Evolutionary conservation across 2,113 vertebrate species (phyloP).

Genomic region (Colistium nudipinnis): DNA sequence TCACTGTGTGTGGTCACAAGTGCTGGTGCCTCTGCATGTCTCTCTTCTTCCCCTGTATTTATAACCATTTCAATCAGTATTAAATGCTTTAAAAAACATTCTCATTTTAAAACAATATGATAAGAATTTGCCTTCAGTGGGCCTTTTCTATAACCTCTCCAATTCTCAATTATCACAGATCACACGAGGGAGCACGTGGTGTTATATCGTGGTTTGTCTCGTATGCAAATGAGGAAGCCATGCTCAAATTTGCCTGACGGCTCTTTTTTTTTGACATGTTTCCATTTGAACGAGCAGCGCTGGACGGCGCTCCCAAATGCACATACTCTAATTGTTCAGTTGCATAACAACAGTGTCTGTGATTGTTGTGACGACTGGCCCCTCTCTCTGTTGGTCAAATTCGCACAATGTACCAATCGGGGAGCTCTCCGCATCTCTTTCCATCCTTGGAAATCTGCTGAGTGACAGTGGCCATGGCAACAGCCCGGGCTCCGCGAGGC

Average conservation of each 20-base stretch:
- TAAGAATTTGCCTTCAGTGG: too few relatives aligned
- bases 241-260: conserved; percentile 27
- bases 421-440: conserved; percentile 37
- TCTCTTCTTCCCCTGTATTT: not conserved
- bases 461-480: conserved; percentile 81
- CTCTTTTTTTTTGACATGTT: conserved; percentile 28
- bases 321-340: conserved; percentile 67
- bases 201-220: conserved; percentile 35
- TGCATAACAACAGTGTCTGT: conserved; percentile 77
- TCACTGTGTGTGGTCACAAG: conserved; percentile 32
- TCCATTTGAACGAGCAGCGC: conserved; percentile 47
- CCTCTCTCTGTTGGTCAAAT: conserved; percentile 64
- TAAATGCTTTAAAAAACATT: too few relatives aligned
- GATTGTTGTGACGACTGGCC: conserved; percentile 62
- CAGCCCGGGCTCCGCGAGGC: conserved; percentile 62
- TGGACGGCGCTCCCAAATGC: conserved; percentile 62
- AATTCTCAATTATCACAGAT: conserved; percentile 53
- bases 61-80: too few relatives aligned
- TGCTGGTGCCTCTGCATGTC: not conserved
- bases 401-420: conserved; percentile 56
- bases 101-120: too few relatives aligned
- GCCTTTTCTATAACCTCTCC: too few relatives aligned
- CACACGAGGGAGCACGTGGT: conserved; percentile 50
- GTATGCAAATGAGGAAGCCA: conserved; percentile 33
- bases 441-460: conserved; percentile 73